A percentile compares a stretch with the other conserved stretches of the same genome.
phyloP scores from a whole-genome alignment of 2,888 invertebrate species.

The Seira musarum region DNA sequence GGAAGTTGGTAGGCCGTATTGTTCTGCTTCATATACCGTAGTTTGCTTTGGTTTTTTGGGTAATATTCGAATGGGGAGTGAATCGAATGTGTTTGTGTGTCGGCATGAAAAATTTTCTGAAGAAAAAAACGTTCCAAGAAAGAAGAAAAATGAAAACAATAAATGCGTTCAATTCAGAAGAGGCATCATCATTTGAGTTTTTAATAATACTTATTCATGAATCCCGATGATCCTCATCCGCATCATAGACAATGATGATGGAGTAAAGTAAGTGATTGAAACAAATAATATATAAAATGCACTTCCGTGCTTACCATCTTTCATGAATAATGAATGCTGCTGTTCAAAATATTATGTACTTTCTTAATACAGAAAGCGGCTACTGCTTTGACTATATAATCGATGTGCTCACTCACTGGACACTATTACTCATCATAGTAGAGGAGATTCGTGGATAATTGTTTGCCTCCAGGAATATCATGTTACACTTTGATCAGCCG shows the following conservation, averaged over 20 bases:
- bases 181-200: slow-evolving; percentile 27
- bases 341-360: background rate
- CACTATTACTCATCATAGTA: slow-evolving; percentile 42
- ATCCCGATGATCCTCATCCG: background rate
- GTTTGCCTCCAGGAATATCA: slow-evolving; percentile 60
- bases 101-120: slow-evolving; percentile 28
- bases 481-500: slow-evolving; percentile 60
- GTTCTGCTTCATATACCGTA: background rate
- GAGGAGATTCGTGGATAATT: slow-evolving; percentile 54
- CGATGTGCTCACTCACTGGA: background rate
- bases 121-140: slow-evolving; percentile 37
- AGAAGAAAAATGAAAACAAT: slow-evolving; percentile 1
- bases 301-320: slow-evolving; percentile 43
- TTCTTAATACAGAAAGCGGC: background rate
- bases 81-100: slow-evolving; percentile 19
- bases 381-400: background rate
- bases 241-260: slow-evolving; percentile 8
- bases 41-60: background rate
- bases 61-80: background rate
- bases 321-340: background rate
- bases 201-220: slow-evolving; percentile 5
- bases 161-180: slow-evolving; percentile 28
- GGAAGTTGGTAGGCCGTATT: slow-evolving; percentile 41
- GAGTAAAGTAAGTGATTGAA: slow-evolving; percentile 45
- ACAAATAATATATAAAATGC: slow-evolving; percentile 48